These are phyloP conservation scores for Chloroceryle aenea DNA, from an alignment of 2,113 vertebrate species.

Conservation along the genomic window DNA sequence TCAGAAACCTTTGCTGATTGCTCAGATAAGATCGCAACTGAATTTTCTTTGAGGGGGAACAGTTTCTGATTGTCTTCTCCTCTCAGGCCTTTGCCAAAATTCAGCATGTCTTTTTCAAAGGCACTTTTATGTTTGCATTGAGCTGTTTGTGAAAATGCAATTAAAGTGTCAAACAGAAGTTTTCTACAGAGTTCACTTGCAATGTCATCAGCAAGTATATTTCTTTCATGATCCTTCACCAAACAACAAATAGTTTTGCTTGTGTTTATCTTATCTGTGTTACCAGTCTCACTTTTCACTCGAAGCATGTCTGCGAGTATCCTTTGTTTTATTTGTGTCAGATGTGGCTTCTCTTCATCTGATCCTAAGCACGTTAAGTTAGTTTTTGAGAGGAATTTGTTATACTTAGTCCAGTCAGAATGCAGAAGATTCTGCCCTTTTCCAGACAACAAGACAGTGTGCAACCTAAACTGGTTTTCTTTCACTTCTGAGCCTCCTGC, in stretches of 20 bases:
- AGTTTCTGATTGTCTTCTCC: not conserved
- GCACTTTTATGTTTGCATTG: constrained; percentile 18
- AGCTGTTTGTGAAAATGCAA: not conserved
- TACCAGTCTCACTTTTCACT: not conserved
- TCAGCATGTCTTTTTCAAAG: constrained; percentile 3
- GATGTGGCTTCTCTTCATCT: not conserved
- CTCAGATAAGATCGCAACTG: not conserved
- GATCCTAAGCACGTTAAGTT: not conserved
- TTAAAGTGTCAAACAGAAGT: constrained; percentile 51
- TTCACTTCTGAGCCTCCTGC: not conserved
- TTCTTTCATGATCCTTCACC: not conserved
- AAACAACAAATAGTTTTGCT: not conserved
- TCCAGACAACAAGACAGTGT: not conserved
- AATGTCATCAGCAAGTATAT: constrained; percentile 4
- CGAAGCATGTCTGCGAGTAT: not conserved
- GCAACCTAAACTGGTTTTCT: not conserved
- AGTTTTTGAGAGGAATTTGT: not conserved
- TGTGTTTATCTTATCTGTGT: not conserved
- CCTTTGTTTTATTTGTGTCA: not conserved
- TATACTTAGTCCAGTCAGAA: not conserved
- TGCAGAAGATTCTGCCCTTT: not conserved
- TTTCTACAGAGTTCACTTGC: constrained; percentile 31
- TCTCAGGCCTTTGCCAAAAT: not conserved
- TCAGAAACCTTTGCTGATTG: not conserved
- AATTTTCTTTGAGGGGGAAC: not conserved